These are phyloP conservation scores for Laothoe populi DNA, from an alignment of 2,888 invertebrate genomes.

Conservation along the genomic window DNA sequence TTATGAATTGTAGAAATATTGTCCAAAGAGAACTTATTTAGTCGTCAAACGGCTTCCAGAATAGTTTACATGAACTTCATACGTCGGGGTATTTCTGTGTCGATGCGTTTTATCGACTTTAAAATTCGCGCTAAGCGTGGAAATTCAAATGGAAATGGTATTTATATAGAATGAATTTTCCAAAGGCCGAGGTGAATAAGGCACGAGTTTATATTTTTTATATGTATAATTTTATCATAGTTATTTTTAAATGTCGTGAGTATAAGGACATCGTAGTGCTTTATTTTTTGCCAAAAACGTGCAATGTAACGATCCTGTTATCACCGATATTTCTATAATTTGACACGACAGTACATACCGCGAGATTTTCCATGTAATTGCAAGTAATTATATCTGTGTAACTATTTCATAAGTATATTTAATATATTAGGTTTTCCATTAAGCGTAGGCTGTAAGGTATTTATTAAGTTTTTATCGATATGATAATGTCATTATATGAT, in stretches of 20 bases:
- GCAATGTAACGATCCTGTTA: slow-evolving; percentile 28
- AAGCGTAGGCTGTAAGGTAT: slow-evolving; percentile 73
- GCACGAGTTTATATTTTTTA: slow-evolving; percentile 23
- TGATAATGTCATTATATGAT: slow-evolving; percentile 67
- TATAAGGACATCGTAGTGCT: slow-evolving; percentile 18
- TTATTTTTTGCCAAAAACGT: slow-evolving; percentile 26
- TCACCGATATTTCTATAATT: slow-evolving; percentile 26
- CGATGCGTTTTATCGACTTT: neutral
- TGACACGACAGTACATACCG: slow-evolving; percentile 30
- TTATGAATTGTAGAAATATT: neutral
- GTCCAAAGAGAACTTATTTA: neutral
- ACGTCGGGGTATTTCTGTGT: slow-evolving; percentile 8
- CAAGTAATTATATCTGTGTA: slow-evolving; percentile 63
- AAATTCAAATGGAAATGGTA: neutral
- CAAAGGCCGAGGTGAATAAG: slow-evolving; percentile 2
- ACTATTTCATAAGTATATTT: slow-evolving; percentile 77
- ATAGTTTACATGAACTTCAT: neutral
- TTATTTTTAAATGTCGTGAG: slow-evolving; percentile 7
- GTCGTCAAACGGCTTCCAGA: slow-evolving; percentile 17
- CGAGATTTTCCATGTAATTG: slow-evolving; percentile 55
- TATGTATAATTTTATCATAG: slow-evolving; percentile 20
- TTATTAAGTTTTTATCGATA: slow-evolving; percentile 81
- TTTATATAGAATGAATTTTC: neutral
- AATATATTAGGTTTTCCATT: slow-evolving; percentile 80
- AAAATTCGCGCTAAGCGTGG: slow-evolving; percentile 8